Base-by-base conservation (phyloP, 1,140 invertebrate species). In the Formica exsecta region DNA sequence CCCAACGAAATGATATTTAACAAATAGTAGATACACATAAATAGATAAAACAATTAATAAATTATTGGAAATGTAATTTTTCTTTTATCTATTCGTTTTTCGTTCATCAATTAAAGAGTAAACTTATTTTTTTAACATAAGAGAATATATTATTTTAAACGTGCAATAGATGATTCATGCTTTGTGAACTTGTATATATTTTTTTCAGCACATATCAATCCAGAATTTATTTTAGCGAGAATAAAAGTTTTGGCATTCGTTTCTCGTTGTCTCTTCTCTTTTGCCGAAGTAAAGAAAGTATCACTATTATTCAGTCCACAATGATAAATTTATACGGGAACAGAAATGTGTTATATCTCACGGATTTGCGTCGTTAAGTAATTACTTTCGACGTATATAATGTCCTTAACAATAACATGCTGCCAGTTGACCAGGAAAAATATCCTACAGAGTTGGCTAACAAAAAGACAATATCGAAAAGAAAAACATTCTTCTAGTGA, bases 291-390 rank as follows among this genome's bases (percentile, higher is more conserved):
- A 7, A 41, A 57, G n/a, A 44, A n/a, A 77, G 38, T 19, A n/a
- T 22, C 36, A 8, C 2, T 36, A 32, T 62, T 9, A 29, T 41
- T 62, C 6, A 62, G 64, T 13, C 2, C 9, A 11, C 25, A 64
- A 77, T 48, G 9, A 62, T 38, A 38, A 65, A 65, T 77, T 77
- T 64, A 76, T 76, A 64, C n/a, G 16, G 3, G 6, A 9, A 4
- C 9, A 48, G 19, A 29, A 77, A 65, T 19, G 1, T 65, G 25
- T 32, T 19, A 13, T 41, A 44, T 77, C 59, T 77, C 25, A 64
- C 8, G 25, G 11, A 16, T 36, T 64, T 11, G 38, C 16, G 74
- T 8, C 19, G 59, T 3, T 25, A 44, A 36, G 25, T 65, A 65
- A 77, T 77, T 64, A 77, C 7, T 48, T 51, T 65, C 16, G 38